Conservation (phyloP, 2,888 invertebrate species). For the Stenolophus ochropezus region DNA sequence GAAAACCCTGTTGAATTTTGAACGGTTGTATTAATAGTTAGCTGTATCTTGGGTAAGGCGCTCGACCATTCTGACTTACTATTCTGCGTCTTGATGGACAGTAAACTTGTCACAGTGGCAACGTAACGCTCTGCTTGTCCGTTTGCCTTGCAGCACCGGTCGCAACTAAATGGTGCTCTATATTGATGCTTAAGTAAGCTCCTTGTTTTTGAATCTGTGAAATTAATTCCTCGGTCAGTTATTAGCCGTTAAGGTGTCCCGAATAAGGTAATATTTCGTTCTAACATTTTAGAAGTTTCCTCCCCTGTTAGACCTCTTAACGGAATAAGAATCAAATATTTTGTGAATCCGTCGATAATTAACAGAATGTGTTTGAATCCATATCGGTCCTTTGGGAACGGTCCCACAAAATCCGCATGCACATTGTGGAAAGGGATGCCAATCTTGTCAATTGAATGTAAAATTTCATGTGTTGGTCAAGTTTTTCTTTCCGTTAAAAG, state of each 20-base stretch:
- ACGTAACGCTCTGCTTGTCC: no score
- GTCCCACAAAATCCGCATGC: conserved; percentile 43
- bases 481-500: neutral
- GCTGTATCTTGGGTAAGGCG: neutral
- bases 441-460: conserved; percentile 49
- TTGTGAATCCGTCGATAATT: conserved; percentile 32
- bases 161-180: no score
- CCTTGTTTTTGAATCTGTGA: no score
- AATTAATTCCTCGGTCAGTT: no score
- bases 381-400: conserved; percentile 3
- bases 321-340: no score
- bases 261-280: no score
- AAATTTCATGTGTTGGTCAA: conserved; percentile 33
- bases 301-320: no score
- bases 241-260: no score
- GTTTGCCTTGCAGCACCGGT: no score
- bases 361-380: conserved; percentile 30
- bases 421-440: conserved; percentile 47
- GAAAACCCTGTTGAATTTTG: neutral
- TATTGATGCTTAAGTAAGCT: no score
- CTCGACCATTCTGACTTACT: neutral
- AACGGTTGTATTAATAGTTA: neutral
- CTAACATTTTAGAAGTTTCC: no score
- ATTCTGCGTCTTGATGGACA: neutral
- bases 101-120: no score